Evolutionary conservation across 2,888 invertebrate genomes (phyloP), one percentile per base, ranked within the genome.

Genomic region (Eupithecia abbreviata): DNA sequence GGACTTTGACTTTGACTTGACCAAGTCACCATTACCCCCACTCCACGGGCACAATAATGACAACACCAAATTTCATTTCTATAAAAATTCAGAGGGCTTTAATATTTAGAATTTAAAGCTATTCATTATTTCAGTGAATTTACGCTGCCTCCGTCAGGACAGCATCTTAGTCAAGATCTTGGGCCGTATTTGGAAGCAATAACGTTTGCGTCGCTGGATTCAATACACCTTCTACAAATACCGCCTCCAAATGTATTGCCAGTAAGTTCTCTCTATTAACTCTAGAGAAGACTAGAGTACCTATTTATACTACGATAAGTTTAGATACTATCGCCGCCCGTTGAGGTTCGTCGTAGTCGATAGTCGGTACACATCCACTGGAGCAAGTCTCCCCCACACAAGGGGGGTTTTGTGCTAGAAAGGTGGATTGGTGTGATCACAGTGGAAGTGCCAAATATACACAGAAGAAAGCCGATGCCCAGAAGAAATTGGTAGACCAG

Each of bases 151-250:
- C 10, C 42, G 18, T 68, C 88, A 0, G 89, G 88, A 45, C 79
- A 84, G 73, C 84, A 89, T 75, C 69, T 89, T 3, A 86, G 85
- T 5, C 77, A 85, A 75, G 85, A 88, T 74, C 69, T 90, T 3
- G 86, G 84, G 4, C 78, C 85, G 6, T 89, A 87, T 75, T 82
- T 90, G 45, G 86, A 87, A 82, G 82, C 87, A 4, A 89, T 92
- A 51, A 80, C 84, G 42, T 82, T 87, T 6, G 84, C 87, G 3
- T 86, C 88, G 51, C 82, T 90, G 72, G 89, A 90, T 68, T 79
- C 87, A 3, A 76, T 91, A 9, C 86, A 90, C 45, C 80, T 85
- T 7, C 66, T 90, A 7, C 87, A 89, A 80, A 78, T 88, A 47
- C 85, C 88, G 10, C 81, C 82, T 47, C 82, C 87, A 18, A 85